A percentile compares a stretch with the other conserved stretches of the same genome.
These are phyloP conservation scores for Nycticorax nycticorax DNA, from an alignment of 2,113 vertebrate genomes.

Conservation along the genomic window DNA sequence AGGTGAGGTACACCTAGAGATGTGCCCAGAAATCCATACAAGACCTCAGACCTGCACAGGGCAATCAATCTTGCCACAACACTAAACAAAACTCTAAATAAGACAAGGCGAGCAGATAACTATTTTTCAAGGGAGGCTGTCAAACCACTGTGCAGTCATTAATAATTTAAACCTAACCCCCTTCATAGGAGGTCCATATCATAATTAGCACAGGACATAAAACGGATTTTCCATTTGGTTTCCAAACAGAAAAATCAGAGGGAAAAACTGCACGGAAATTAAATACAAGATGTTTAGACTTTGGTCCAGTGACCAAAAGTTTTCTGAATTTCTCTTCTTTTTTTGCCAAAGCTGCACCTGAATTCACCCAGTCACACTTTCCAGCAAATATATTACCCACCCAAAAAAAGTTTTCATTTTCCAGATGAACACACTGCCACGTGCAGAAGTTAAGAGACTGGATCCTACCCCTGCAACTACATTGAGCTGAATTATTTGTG, in stretches of 20 bases:
- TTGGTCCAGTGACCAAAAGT: background rate
- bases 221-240: background rate
- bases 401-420: background rate
- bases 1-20: background rate
- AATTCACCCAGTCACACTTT: background rate
- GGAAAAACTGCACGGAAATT: background rate
- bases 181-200: background rate
- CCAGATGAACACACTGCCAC: background rate
- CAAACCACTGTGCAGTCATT: background rate
- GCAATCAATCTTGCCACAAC: background rate
- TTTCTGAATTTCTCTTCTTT: background rate
- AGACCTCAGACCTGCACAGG: background rate
- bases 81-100: background rate
- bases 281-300: background rate
- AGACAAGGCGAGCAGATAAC: background rate
- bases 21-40: background rate
- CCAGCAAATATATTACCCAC: background rate
- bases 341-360: background rate
- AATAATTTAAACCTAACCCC: background rate
- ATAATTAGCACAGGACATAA: background rate
- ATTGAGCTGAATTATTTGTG: background rate
- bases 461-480: background rate
- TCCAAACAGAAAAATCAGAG: background rate
- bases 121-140: background rate
- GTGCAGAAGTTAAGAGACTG: background rate